phyloP scores from a whole-genome alignment of 37 sponge, comb jelly and placozoan species.

The Petrosia ficiformis region DNA sequence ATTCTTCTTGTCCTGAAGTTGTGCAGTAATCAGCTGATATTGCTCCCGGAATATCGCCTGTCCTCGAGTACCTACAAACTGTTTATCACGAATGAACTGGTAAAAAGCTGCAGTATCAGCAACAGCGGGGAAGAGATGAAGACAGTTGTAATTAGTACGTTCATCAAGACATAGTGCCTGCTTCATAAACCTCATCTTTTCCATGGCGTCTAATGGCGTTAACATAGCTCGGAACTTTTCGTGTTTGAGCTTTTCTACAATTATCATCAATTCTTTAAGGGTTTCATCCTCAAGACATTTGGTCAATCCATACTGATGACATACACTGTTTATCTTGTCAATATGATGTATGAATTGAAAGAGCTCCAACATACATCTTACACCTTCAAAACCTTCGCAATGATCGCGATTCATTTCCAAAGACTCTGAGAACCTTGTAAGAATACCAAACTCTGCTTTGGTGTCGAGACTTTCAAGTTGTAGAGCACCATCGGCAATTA shows the following conservation, averaged over 20 bases:
- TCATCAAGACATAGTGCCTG: neutral
- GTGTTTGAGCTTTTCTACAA: neutral
- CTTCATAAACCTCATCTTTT: constrained; percentile 10
- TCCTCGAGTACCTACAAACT: constrained; percentile 45
- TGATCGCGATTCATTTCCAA: neutral
- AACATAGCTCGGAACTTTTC: constrained; percentile 23
- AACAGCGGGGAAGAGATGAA: constrained; percentile 36
- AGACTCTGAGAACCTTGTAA: neutral
- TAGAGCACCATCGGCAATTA: constrained; percentile 44
- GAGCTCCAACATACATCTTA: constrained; percentile 38
- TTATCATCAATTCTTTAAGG: constrained; percentile 19
- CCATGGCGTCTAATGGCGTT: constrained; percentile 21
- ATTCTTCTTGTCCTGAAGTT: constrained; percentile 71
- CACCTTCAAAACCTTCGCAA: neutral
- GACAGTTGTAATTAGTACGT: constrained; percentile 5
- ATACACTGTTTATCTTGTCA: constrained; percentile 18
- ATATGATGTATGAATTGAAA: constrained; percentile 25
- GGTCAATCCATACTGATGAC: constrained; percentile 21
- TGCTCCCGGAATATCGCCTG: constrained; percentile 23
- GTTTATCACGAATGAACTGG: constrained; percentile 59
- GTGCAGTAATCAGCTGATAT: constrained; percentile 62
- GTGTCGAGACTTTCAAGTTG: constrained; percentile 10
- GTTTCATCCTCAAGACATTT: constrained; percentile 19
- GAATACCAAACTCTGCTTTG: constrained; percentile 7
- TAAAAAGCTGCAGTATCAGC: constrained; percentile 51